Conservation (phyloP, 2,888 invertebrate species). For the Aproaerema taeniolella region DNA sequence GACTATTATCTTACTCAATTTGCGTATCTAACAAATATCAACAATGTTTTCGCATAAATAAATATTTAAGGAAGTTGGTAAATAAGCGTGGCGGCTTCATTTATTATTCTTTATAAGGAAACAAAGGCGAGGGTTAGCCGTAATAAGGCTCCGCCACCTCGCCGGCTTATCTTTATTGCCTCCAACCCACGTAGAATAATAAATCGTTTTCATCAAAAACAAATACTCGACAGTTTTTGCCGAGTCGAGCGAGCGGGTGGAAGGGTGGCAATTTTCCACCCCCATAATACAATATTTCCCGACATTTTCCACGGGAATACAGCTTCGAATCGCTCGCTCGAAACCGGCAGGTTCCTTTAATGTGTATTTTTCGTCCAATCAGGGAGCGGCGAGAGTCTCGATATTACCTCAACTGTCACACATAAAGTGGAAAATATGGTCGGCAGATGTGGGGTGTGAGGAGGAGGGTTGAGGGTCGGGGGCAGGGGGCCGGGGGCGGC, state of each 20-base stretch:
- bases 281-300: conserved; percentile 78
- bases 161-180: conserved; percentile 78
- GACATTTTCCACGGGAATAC: conserved; percentile 78
- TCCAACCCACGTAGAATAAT: conserved; percentile 79
- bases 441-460: conserved; percentile 70
- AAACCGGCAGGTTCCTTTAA: conserved; percentile 76
- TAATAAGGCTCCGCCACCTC: conserved; percentile 78
- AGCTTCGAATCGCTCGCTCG: conserved; percentile 76
- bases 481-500: conserved; percentile 29
- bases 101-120: conserved; percentile 79
- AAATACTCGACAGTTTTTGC: conserved; percentile 79
- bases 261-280: conserved; percentile 77
- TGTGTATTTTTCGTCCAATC: conserved; percentile 79
- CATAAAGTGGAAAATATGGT: conserved; percentile 80
- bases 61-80: conserved; percentile 76
- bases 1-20: conserved; percentile 25
- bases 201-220: conserved; percentile 79
- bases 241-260: conserved; percentile 73
- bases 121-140: conserved; percentile 78
- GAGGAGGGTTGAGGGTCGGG: conserved; percentile 30
- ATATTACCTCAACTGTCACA: conserved; percentile 80
- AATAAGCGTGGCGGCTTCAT: conserved; percentile 75
- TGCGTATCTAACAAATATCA: conserved; percentile 60
- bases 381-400: conserved; percentile 77
- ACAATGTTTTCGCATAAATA: conserved; percentile 71